A percentile compares a stretch with the other conserved stretches of the same genome.
Conservation (phyloP, 2,888 invertebrate genomes). For the Phortica okadai region DNA sequence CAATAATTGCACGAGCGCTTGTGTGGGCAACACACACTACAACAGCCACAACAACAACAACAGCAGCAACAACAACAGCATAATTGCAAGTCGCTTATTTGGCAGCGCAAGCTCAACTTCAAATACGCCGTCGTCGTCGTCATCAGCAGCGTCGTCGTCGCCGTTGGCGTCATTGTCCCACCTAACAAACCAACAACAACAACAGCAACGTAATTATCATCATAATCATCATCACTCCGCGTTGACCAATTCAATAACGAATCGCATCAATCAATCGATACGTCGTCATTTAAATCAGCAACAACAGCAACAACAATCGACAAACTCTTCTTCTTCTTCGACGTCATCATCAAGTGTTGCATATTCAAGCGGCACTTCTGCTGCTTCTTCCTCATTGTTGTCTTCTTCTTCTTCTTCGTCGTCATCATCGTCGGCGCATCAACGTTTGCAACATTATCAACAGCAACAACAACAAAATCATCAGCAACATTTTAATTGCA, state of each 20-base stretch:
- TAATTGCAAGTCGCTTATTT: slow-evolving; percentile 71
- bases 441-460: slow-evolving; percentile 53
- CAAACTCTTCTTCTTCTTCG: slow-evolving; percentile 36
- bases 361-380: slow-evolving; percentile 46
- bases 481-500: slow-evolving; percentile 35
- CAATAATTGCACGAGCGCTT: slow-evolving; percentile 65
- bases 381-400: slow-evolving; percentile 50
- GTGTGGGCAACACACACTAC: slow-evolving; percentile 66
- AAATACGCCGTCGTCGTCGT: slow-evolving; percentile 35
- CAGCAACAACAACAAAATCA: slow-evolving; percentile 50
- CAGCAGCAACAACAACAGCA: slow-evolving; percentile 60
- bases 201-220: slow-evolving; percentile 41
- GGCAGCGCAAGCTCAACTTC: slow-evolving; percentile 54
- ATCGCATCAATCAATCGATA: slow-evolving; percentile 73
- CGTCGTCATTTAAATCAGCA: slow-evolving; percentile 72
- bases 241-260: slow-evolving; percentile 72
- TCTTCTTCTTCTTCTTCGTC: slow-evolving; percentile 50
- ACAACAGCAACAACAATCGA: slow-evolving; percentile 57
- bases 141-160: slow-evolving; percentile 25
- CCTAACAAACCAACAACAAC: slow-evolving; percentile 50
- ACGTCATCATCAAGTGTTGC: slow-evolving; percentile 34
- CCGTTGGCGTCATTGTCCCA: slow-evolving; percentile 41
- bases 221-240: slow-evolving; percentile 62
- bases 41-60: slow-evolving; percentile 54
- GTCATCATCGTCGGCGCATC: slow-evolving; percentile 48